phyloP scores from a whole-genome alignment of 1,140 invertebrate species.

The Anadara kagoshimensis region DNA sequence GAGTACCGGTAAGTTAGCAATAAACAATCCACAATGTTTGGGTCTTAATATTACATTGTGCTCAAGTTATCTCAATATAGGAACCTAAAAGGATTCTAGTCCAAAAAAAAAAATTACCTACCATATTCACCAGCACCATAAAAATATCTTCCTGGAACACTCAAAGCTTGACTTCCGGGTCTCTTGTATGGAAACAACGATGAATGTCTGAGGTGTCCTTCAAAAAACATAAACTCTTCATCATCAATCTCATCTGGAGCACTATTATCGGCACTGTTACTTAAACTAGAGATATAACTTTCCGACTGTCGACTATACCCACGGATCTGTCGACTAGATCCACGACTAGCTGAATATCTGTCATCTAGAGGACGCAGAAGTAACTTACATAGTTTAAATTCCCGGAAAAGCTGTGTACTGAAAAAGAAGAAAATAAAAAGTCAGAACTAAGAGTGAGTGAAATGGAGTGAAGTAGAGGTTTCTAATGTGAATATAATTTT shows the following conservation, averaged over 20 bases:
- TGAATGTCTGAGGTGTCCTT: conserved; percentile 54
- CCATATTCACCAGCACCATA: conserved; percentile 44
- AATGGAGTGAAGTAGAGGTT: background rate
- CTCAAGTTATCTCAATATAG: background rate
- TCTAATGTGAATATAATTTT: too few species aligned
- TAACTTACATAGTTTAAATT: conserved; percentile 72
- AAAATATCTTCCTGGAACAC: conserved; percentile 57
- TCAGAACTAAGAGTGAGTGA: background rate
- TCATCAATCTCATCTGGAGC: conserved; percentile 59
- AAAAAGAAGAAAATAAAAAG: conserved; percentile 27
- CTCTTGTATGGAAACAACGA: conserved; percentile 65
- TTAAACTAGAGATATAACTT: conserved; percentile 69
- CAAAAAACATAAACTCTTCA: conserved; percentile 54
- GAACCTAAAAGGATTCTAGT: too few species aligned
- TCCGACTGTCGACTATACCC: conserved; percentile 72
- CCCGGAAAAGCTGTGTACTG: conserved; percentile 71
- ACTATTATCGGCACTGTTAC: conserved; percentile 69
- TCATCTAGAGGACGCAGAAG: conserved; percentile 70
- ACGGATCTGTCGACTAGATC: conserved; percentile 66
- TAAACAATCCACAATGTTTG: too few species aligned
- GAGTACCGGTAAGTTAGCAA: too few species aligned
- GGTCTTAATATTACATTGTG: too few species aligned
- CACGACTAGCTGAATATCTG: conserved; percentile 62
- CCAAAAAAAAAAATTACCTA: background rate
- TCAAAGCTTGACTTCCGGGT: conserved; percentile 67